Percentiles rank a stretch among this genome's conserved stretches.
These are phyloP conservation scores for Phyto melanocephala DNA, from an alignment of 2,888 invertebrate genomes.

Conservation along the genomic window DNA sequence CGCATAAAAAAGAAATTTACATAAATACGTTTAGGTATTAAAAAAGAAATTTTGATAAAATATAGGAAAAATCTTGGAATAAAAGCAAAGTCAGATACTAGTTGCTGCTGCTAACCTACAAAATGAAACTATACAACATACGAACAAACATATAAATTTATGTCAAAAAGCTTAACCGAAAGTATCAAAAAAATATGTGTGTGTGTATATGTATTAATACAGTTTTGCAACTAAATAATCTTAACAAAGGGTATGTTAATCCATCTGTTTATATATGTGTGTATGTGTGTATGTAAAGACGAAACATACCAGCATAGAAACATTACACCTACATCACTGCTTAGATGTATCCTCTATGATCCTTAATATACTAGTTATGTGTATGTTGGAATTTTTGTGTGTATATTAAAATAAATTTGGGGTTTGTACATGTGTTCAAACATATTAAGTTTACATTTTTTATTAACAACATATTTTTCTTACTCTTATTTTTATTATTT, in stretches of 20 bases:
- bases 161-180: slow-evolving; percentile 32
- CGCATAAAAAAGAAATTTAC: neutral
- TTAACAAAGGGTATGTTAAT: slow-evolving; percentile 2
- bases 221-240: neutral
- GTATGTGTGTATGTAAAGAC: no score
- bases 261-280: neutral
- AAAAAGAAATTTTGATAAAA: neutral
- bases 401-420: neutral
- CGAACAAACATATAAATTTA: neutral
- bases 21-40: neutral
- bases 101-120: neutral
- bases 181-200: neutral
- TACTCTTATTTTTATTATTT: neutral
- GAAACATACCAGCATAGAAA: neutral
- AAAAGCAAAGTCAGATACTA: neutral
- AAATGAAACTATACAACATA: neutral
- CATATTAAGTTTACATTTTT: slow-evolving; percentile 27
- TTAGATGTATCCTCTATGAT: neutral
- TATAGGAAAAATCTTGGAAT: neutral
- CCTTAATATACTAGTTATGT: neutral
- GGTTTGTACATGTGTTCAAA: neutral
- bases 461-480: neutral
- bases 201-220: neutral
- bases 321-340: neutral
- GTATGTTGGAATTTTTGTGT: neutral